Percentiles rank a stretch among this genome's conserved stretches.
Conservation (phyloP, 23 tunicate species). For the Styela clava region DNA sequence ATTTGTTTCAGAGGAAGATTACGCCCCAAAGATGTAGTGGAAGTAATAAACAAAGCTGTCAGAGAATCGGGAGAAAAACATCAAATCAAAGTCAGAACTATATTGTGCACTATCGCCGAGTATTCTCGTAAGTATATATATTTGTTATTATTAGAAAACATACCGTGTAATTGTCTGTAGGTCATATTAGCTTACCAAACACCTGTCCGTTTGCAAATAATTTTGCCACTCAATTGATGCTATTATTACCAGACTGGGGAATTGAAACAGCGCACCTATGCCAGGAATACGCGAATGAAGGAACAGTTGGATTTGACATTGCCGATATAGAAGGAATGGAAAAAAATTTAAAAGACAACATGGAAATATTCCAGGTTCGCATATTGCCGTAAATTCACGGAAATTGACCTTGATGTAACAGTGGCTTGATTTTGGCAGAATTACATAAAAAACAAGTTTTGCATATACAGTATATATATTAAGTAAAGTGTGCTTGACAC, state of each 20-base stretch:
- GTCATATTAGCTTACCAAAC: no score
- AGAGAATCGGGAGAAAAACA: conserved; percentile 17
- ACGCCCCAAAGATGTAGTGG: conserved; percentile 63
- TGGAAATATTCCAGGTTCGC: background rate
- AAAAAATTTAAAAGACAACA: background rate
- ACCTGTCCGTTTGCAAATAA: no score
- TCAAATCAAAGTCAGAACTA: background rate
- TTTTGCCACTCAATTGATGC: no score
- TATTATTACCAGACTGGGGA: conserved; percentile 70
- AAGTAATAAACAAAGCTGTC: conserved; percentile 32
- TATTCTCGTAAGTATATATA: background rate
- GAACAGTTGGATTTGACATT: conserved; percentile 83
- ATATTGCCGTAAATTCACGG: no score
- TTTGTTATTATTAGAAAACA: no score
- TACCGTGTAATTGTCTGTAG: no score
- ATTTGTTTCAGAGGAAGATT: conserved; percentile 20
- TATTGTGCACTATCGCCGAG: conserved; percentile 9
- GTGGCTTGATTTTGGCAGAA: no score
- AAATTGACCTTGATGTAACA: no score
- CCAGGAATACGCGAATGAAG: conserved; percentile 42
- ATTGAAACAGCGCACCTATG: conserved; percentile 63
- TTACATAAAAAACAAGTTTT: no score
- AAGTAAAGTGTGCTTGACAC: no score
- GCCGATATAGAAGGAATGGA: conserved; percentile 55
- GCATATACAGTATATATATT: no score